Evolutionary conservation across 2,888 invertebrate genomes (phyloP).

Genomic region (Trisateles emortualis): DNA sequence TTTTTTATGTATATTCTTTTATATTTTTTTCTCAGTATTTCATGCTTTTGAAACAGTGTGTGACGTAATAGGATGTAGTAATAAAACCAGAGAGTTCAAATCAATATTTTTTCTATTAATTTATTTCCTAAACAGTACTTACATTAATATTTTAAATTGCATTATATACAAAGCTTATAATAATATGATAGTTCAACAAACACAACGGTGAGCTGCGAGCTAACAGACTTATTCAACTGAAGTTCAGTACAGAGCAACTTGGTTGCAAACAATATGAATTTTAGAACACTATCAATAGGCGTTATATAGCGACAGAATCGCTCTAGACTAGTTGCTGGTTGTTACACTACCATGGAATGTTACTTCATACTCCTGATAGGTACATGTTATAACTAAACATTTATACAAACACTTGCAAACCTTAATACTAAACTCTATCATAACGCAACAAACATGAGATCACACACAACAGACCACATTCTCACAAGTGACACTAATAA

Average conservation of each 20-base stretch:
- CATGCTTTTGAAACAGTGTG: background rate
- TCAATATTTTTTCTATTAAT: conserved; percentile 52
- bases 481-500: conserved; percentile 77
- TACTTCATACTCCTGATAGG: conserved; percentile 67
- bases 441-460: conserved; percentile 78
- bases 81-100: conserved; percentile 33
- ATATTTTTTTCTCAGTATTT: background rate
- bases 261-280: conserved; percentile 65
- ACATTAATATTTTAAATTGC: conserved; percentile 56
- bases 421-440: conserved; percentile 60
- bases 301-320: conserved; percentile 65
- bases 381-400: conserved; percentile 64
- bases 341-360: conserved; percentile 78
- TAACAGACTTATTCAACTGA: conserved; percentile 55
- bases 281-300: conserved; percentile 57
- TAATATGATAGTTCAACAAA: conserved; percentile 49
- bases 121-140: conserved; percentile 53
- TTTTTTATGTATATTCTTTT: background rate
- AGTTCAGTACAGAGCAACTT: conserved; percentile 70
- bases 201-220: conserved; percentile 56
- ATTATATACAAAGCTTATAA: conserved; percentile 70
- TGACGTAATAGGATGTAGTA: conserved; percentile 5
- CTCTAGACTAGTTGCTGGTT: conserved; percentile 82
- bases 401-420: conserved; percentile 72
- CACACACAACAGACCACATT: conserved; percentile 77